Conservation (phyloP, 2,888 invertebrate genomes). For the Caenorhabditis sp. region DNA sequence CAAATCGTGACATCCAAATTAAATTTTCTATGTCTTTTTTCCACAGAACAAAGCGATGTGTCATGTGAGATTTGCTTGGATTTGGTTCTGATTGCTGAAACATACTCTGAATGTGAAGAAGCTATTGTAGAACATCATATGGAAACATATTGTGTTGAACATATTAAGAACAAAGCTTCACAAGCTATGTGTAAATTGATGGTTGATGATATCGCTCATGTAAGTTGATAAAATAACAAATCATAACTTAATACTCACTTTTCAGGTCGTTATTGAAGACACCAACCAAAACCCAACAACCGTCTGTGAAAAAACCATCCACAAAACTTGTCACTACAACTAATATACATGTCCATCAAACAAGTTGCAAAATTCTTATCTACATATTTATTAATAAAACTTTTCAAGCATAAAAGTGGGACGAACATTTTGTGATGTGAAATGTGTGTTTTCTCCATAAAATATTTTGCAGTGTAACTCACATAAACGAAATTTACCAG, state of each 20-base stretch:
- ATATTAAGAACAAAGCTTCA: conserved; percentile 34
- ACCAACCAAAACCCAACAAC: conserved; percentile 41
- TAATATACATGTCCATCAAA: not conserved
- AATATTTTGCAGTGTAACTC: no score
- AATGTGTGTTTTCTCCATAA: no score
- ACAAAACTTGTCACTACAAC: conserved; percentile 41
- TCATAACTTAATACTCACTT: not conserved
- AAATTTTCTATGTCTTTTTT: no score
- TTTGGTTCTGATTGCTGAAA: conserved; percentile 47
- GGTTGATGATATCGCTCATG: conserved; percentile 45
- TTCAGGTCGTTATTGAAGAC: conserved; percentile 42
- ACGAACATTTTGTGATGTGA: no score
- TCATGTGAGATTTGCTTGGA: conserved; percentile 49
- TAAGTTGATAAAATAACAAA: conserved; percentile 4
- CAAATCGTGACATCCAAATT: no score
- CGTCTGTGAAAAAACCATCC: conserved; percentile 38
- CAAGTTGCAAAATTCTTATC: no score
- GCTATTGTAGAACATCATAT: conserved; percentile 41
- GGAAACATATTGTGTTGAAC: conserved; percentile 40
- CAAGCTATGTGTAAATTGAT: conserved; percentile 32
- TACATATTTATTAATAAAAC: no score
- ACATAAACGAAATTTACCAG: no score
- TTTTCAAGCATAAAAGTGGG: no score
- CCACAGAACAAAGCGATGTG: conserved; percentile 36
- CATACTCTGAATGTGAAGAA: conserved; percentile 50